Base-by-base conservation (phyloP, 1,140 invertebrate species). In the Panagrolaimus sp. region DNA sequence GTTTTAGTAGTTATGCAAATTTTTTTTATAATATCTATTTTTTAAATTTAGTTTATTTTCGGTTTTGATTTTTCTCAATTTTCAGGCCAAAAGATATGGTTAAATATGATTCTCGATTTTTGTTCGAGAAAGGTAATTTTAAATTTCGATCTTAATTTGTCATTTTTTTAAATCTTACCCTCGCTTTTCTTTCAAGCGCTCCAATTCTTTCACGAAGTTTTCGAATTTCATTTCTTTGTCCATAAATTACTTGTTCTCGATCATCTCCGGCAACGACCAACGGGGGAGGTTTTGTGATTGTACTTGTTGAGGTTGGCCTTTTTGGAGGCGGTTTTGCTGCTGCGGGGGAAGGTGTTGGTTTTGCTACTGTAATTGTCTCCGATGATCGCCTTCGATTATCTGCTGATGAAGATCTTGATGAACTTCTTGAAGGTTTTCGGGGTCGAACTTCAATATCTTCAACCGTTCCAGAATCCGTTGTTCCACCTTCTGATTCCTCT, bases 391-490 rank as follows among this genome's bases (percentile, higher is more conserved):
- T 38, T 38, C 32, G 32, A 52, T 65, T 44, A 12, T 52, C 44
- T 26, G 47, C 63, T 14, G 63, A 63, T 26, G 17, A 32, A 47
- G 38, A 43, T 38, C 32, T 38, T 7, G 32, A 38, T 7, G 32
- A 38, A 9, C 14, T 12, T 14, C 24, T n/a, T 28, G 45, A 43
- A 1, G 26, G 68, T 43, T 32, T 38, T 64, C 17, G 26, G 28
- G 17, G 48, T 44, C 46, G 43, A 14, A 55, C 63, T 32, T 67
- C 71, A 46, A 73, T 73, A 43, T 73, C 72, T 24, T 73, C 72
- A 12, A 73, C 72, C 44, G 72, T 73, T 47, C 72, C 72, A 10
- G 72, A 73, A 65, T 73, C 72, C 17, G 70, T 44, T 44, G 63
- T 65, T 17, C 38, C 38, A 7, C 38, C 38, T 65, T 65, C 63